phyloP scores from a whole-genome alignment of 2,797 vertebrate species.

The Danio choprae region DNA sequence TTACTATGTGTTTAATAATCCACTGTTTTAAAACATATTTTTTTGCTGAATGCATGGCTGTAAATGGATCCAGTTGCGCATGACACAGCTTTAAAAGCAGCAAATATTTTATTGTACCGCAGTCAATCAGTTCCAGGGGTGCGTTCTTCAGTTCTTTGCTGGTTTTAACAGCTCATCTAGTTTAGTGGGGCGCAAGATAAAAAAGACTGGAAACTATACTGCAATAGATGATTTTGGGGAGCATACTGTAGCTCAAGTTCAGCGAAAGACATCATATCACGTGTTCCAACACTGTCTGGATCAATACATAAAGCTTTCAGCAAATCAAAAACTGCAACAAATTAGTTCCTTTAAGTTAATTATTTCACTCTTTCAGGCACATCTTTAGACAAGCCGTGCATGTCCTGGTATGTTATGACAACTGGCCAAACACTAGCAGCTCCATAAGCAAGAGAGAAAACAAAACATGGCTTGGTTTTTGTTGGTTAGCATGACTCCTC shows the following conservation, averaged over 20 bases:
- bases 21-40: too few species aligned
- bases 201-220: not conserved
- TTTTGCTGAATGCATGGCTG: too few species aligned
- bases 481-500: conserved; percentile 36
- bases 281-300: not conserved
- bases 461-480: conserved; percentile 42
- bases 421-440: conserved; percentile 24
- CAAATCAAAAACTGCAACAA: not conserved
- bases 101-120: too few species aligned
- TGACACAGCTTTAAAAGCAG: too few species aligned
- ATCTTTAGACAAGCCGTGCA: conserved; percentile 31
- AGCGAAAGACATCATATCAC: not conserved
- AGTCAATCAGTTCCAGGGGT: too few species aligned
- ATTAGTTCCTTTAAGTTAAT: conserved; percentile 21
- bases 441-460: conserved; percentile 30
- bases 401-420: conserved; percentile 40
- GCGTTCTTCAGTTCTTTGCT: too few species aligned
- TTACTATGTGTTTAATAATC: too few species aligned
- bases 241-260: not conserved
- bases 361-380: conserved; percentile 10
- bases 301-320: not conserved
- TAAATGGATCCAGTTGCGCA: too few species aligned
- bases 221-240: not conserved
- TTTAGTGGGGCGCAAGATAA: not conserved
- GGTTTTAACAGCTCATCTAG: too few species aligned